Evolutionary conservation across 2,888 invertebrate genomes (phyloP).

Genomic region (Morpho helenor): DNA sequence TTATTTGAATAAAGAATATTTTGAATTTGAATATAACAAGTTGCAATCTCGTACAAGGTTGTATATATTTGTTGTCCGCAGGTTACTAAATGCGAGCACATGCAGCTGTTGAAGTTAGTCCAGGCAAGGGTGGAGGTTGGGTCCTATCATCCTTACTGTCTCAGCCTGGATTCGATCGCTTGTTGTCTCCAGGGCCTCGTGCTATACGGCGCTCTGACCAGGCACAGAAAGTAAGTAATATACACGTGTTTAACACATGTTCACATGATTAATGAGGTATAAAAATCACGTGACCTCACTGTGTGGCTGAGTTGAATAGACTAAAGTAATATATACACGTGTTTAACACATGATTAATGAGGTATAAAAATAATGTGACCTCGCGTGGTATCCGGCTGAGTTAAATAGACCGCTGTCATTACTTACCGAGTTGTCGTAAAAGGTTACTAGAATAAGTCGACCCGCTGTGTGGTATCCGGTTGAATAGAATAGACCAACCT

Average conservation of each 20-base stretch:
- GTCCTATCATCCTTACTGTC: conserved; percentile 83
- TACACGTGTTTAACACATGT: not conserved
- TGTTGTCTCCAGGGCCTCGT: conserved; percentile 79
- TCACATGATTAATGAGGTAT: too few relatives aligned
- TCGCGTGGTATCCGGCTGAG: too few relatives aligned
- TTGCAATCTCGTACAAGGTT: not conserved
- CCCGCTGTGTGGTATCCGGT: too few relatives aligned
- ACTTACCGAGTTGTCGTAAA: too few relatives aligned
- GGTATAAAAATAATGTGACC: too few relatives aligned
- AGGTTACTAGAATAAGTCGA: too few relatives aligned
- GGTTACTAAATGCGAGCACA: conserved; percentile 58
- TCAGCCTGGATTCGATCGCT: conserved; percentile 83
- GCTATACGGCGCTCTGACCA: conserved; percentile 52
- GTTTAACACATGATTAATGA: not conserved
- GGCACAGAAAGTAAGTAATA: conserved; percentile 42
- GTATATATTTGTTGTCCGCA: conserved; percentile 22
- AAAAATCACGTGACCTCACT: too few relatives aligned
- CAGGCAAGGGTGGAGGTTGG: conserved; percentile 80
- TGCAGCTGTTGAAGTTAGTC: conserved; percentile 71
- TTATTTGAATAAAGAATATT: too few relatives aligned
- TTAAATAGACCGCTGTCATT: too few relatives aligned
- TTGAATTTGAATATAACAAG: not conserved
- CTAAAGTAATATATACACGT: too few relatives aligned
- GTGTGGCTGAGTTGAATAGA: too few relatives aligned
- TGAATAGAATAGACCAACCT: too few relatives aligned